Evolutionary conservation across 2,888 invertebrate species (phyloP).

Genomic region (Polydrusus tereticollis): DNA sequence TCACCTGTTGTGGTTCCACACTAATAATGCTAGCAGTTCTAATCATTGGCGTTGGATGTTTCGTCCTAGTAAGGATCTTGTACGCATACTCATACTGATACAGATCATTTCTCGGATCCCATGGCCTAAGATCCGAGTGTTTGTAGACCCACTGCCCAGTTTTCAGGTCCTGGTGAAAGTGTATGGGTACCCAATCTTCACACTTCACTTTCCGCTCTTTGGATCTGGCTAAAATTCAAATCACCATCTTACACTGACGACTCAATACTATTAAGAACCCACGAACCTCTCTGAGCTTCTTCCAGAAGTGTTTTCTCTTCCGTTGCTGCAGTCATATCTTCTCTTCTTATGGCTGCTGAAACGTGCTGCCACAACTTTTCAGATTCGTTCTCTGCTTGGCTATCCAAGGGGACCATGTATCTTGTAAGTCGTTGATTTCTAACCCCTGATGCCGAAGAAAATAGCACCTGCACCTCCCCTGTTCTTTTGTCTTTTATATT

Average conservation of each 20-base stretch:
- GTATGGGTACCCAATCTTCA: conserved; percentile 79
- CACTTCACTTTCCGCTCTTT: conserved; percentile 77
- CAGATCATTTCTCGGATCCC: conserved; percentile 89
- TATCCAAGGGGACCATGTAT: conserved; percentile 82
- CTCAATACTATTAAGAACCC: background rate
- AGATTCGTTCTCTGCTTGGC: conserved; percentile 86
- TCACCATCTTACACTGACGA: background rate
- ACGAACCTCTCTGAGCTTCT: conserved; percentile 80
- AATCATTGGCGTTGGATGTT: conserved; percentile 81
- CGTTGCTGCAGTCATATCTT: conserved; percentile 91
- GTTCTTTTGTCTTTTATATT: conserved; percentile 85
- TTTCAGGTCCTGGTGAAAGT: conserved; percentile 77
- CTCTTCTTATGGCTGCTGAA: conserved; percentile 83
- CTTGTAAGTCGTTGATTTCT: conserved; percentile 81
- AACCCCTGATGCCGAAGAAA: conserved; percentile 80
- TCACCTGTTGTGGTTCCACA: conserved; percentile 70
- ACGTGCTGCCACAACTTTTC: conserved; percentile 90
- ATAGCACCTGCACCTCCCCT: conserved; percentile 77
- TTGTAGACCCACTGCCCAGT: conserved; percentile 78
- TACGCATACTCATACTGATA: conserved; percentile 89
- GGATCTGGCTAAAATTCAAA: conserved; percentile 67
- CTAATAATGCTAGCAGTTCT: conserved; percentile 79
- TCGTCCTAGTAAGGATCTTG: conserved; percentile 82
- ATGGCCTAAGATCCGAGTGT: conserved; percentile 85
- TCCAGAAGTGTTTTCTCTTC: conserved; percentile 92